phyloP scores from a whole-genome alignment of 2,113 vertebrate genomes.

The Theropithecus gelada region DNA sequence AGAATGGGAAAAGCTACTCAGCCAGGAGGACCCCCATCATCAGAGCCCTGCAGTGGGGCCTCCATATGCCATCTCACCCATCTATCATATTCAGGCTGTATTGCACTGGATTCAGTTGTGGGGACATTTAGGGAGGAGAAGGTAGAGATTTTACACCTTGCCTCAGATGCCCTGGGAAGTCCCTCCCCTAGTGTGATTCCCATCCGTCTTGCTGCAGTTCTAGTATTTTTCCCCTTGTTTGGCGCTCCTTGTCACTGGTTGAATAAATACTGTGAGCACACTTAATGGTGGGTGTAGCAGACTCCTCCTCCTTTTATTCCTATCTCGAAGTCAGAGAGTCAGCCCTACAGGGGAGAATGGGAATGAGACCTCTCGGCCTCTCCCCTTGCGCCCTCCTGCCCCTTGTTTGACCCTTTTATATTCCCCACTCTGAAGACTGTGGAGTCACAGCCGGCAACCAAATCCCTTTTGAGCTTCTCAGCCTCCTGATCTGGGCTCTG shows the following conservation, averaged over 20 bases:
- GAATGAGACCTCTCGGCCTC: neutral
- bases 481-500: slow-evolving; percentile 15
- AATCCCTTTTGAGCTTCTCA: neutral
- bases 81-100: neutral
- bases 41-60: neutral
- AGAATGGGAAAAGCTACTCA: neutral
- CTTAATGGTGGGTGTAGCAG: neutral
- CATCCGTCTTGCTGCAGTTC: neutral
- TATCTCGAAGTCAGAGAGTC: neutral
- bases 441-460: neutral
- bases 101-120: neutral
- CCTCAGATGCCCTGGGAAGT: neutral
- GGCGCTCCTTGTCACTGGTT: neutral
- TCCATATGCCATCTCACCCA: neutral
- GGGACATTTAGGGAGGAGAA: neutral
- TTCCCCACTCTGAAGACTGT: neutral
- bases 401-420: neutral
- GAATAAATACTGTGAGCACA: neutral
- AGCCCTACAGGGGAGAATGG: neutral
- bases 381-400: neutral
- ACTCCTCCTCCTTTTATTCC: neutral
- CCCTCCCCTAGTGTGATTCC: neutral
- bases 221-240: too few species aligned
- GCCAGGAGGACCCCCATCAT: neutral
- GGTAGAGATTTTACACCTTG: neutral